phyloP scores from a whole-genome alignment of 35 echinoderm and acorn worm species.

The Patiria miniata region DNA sequence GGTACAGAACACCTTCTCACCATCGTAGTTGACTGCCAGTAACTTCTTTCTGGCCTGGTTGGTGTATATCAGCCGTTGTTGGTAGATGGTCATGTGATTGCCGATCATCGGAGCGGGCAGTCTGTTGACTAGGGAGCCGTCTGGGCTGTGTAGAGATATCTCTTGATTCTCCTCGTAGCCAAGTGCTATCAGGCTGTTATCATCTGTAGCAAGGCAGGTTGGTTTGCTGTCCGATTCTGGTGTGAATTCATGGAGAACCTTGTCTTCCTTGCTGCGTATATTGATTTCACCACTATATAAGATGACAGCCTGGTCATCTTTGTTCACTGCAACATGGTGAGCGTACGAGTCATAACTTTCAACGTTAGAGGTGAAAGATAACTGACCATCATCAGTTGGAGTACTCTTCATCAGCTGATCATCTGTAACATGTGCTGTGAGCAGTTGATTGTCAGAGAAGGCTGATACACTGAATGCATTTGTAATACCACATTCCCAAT shows the following conservation, averaged over 20 bases:
- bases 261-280: neutral
- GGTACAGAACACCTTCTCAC: no score
- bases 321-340: neutral
- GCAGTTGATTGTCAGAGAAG: no score
- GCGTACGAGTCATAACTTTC: no score
- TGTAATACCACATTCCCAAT: no score
- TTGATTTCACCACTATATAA: neutral
- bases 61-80: slow-evolving; percentile 14
- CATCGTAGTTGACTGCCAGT: no score
- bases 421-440: no score
- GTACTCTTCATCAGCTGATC: no score
- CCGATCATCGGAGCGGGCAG: neutral
- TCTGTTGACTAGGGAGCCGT: slow-evolving; percentile 15
- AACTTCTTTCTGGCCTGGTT: neutral
- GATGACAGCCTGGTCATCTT: neutral
- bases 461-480: no score
- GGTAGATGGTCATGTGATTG: neutral
- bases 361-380: no score
- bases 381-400: no score
- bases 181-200: slow-evolving; percentile 23
- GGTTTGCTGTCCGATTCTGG: neutral
- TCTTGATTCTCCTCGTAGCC: slow-evolving; percentile 12
- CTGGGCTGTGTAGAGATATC: neutral
- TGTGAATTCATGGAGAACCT: neutral
- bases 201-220: slow-evolving; percentile 24